phyloP scores from a whole-genome alignment of 2,888 invertebrate species.

The Pseudanteris insignis region DNA sequence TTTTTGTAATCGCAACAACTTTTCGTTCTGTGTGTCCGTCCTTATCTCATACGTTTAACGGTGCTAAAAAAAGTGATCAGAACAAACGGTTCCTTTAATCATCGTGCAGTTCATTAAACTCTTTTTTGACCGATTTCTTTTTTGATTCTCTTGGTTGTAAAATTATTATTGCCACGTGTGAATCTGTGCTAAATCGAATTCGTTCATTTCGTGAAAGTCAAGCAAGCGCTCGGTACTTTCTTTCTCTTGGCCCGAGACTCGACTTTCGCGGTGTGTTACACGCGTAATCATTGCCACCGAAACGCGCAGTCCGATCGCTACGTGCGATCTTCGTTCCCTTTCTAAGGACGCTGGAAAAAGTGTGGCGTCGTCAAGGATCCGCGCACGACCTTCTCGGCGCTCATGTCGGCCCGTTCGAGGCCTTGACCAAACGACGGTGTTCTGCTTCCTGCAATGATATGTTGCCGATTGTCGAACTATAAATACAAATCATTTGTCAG shows the following conservation, averaged over 20 bases:
- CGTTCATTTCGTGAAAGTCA: constrained; percentile 38
- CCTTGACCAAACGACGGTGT: constrained; percentile 19
- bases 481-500: background rate
- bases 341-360: constrained; percentile 26
- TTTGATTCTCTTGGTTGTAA: no score
- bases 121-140: no score
- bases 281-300: constrained; percentile 28
- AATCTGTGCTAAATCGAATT: no score
- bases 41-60: no score
- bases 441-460: constrained; percentile 14
- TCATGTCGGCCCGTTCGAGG: background rate
- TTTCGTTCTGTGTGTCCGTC: no score
- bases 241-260: constrained; percentile 24
- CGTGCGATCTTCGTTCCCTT: constrained; percentile 12
- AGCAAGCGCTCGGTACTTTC: constrained; percentile 34
- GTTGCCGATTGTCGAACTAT: background rate
- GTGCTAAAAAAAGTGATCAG: no score
- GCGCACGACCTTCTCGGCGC: constrained; percentile 18
- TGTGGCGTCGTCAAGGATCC: constrained; percentile 28
- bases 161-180: no score
- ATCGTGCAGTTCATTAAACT: no score
- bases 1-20: no score
- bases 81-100: no score
- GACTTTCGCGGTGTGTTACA: constrained; percentile 33
- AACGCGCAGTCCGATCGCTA: constrained; percentile 9